These are phyloP conservation scores for Pachyuromys duprasi DNA, from an alignment of 2,797 vertebrate genomes.

Conservation along the genomic window DNA sequence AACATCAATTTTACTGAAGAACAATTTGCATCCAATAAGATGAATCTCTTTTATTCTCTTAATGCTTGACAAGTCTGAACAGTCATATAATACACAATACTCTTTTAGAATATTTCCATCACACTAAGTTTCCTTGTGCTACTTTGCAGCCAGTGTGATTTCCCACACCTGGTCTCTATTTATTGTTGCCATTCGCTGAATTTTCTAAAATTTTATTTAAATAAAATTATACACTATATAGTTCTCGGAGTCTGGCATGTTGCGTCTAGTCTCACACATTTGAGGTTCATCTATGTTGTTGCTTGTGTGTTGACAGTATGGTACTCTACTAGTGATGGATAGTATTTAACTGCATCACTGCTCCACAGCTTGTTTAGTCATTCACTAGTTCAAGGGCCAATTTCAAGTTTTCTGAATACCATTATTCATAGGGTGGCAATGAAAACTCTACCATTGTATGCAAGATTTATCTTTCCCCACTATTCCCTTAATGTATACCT, in stretches of 20 bases:
- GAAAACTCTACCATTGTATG: conserved; percentile 6
- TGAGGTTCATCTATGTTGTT: not conserved
- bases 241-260: not conserved
- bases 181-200: not conserved
- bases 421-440: not conserved
- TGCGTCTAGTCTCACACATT: not conserved
- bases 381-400: not conserved
- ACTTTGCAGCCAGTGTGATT: not conserved
- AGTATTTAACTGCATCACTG: not conserved
- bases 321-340: not conserved
- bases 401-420: not conserved
- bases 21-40: conserved; percentile 12
- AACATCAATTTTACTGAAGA: conserved; percentile 25
- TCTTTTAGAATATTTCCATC: not conserved
- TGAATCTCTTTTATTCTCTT: not conserved
- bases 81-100: not conserved
- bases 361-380: not conserved
- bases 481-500: not conserved
- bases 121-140: not conserved
- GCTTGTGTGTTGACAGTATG: not conserved
- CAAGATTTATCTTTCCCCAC: not conserved
- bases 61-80: not conserved
- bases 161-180: not conserved
- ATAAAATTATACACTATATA: not conserved
- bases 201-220: not conserved